Evolutionary conservation across 1,140 invertebrate species (phyloP).

Genomic region (Drosophila kurseongensis): DNA sequence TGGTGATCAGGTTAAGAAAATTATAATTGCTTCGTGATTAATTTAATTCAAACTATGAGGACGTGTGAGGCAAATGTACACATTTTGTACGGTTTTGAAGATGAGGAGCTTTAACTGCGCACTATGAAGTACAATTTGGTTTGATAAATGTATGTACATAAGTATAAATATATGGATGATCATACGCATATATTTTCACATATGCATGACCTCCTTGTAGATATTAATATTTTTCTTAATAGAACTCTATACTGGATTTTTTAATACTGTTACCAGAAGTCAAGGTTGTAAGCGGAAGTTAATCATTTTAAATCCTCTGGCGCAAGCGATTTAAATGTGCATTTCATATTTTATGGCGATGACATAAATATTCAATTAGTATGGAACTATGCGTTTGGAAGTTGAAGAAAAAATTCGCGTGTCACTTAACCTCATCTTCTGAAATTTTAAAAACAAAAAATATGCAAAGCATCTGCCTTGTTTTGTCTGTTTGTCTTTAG

Average conservation of each 20-base stretch:
- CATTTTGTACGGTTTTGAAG: constrained; percentile 1
- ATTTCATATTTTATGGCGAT: background rate
- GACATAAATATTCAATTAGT: constrained; percentile 8
- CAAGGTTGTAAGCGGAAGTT: background rate
- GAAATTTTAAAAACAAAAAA: constrained; percentile 5
- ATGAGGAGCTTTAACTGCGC: constrained; percentile 20
- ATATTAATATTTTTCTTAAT: background rate
- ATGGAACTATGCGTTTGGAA: background rate
- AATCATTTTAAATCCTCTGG: background rate
- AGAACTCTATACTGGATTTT: too few relatives aligned
- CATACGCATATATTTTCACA: background rate
- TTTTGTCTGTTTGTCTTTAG: constrained; percentile 8
- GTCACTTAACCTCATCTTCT: constrained; percentile 14
- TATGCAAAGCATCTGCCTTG: constrained; percentile 30
- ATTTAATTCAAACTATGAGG: constrained; percentile 1
- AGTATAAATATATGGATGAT: background rate
- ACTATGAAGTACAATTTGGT: background rate
- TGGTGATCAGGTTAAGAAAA: constrained; percentile 1
- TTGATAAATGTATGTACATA: background rate
- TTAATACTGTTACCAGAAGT: background rate
- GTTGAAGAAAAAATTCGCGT: background rate
- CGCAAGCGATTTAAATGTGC: background rate
- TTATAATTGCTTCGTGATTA: constrained; percentile 10
- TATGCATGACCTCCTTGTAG: background rate
- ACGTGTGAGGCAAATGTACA: background rate